Percentiles rank a stretch among this genome's conserved stretches.
These are phyloP conservation scores for Leptonema lineaticorne DNA, from an alignment of 1,140 invertebrate species.

Conservation along the genomic window DNA sequence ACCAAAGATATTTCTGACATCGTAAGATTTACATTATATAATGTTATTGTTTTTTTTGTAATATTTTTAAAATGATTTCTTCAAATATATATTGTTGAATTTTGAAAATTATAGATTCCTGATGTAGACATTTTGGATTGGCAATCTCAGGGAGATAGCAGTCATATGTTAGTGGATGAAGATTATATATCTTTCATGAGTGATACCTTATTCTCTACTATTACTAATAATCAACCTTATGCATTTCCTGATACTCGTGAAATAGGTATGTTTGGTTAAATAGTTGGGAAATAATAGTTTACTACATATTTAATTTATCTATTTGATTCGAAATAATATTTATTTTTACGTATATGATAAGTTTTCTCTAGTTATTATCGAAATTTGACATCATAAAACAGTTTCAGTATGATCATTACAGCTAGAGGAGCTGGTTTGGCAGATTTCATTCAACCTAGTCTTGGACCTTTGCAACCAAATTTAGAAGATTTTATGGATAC, in stretches of 20 bases:
- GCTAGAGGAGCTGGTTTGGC: conserved; percentile 66
- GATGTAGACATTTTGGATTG: conserved; percentile 79
- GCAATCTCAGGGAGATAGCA: conserved; percentile 65
- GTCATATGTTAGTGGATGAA: conserved; percentile 82
- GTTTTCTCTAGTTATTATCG: too few relatives aligned
- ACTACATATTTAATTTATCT: too few relatives aligned
- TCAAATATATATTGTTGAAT: not conserved
- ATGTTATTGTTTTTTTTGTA: not conserved
- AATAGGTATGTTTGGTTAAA: conserved; percentile 75
- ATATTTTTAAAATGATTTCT: not conserved
- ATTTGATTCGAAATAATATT: too few relatives aligned
- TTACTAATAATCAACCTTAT: conserved; percentile 86
- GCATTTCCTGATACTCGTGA: conserved; percentile 96
- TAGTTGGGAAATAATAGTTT: too few relatives aligned
- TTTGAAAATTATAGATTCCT: conserved; percentile 60
- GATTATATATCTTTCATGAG: conserved; percentile 88
- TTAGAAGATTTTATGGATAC: conserved; percentile 96
- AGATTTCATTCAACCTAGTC: conserved; percentile 97
- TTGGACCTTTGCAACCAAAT: conserved; percentile 94
- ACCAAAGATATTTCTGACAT: conserved; percentile 74
- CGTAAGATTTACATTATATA: conserved; percentile 59
- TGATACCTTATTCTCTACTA: conserved; percentile 86
- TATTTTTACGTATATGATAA: too few relatives aligned
- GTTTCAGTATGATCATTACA: conserved; percentile 46
- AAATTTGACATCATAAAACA: not conserved